Base-by-base conservation (phyloP, 2,888 invertebrate genomes). In the Lepetodrilus schrolli region DNA sequence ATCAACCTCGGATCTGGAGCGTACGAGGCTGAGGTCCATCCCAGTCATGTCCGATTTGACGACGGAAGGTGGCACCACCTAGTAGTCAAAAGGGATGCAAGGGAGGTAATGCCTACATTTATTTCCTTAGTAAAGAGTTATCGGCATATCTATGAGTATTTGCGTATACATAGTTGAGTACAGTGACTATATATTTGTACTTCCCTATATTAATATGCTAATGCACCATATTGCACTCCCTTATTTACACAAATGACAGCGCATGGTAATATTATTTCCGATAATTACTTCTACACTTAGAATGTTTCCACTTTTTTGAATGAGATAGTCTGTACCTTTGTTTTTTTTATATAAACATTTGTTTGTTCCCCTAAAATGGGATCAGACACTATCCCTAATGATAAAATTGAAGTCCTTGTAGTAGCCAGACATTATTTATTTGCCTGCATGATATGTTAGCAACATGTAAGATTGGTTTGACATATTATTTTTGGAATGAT, bases 11-110 rank as follows among this genome's bases (percentile, higher is more conserved):
- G 97, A 4, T 88, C 89, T 13, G 90, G 90, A 5, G 80, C 86
- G 0, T 85, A 88, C 37, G 84, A 87, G 70, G 84, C 87, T 49
- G 84, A 82, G 1, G 95, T 92, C 94, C 96, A 79, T 30, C 93
- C 95, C 94, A 76, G 78, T 36, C 85, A 96, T 95, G 89, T 96
- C 34, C 93, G 96, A 68, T 97, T 98, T 90, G 97, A 98, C 89
- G 98, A 98, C 91, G 96, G 97, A 91, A 96, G 96, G 90, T 98
- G 97, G 97, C 98, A 98, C 91, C 96, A 95, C 91, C 94, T 98
- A 72, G 94, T 95, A 72, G 95, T 98, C 2, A 95, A 96, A 87
- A 92, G 98, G 76, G 94, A 95, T 88, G 95, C 97, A 83, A 96
- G 96, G 91, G 96, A 97, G 94, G 96, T 96, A 90, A 68, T 47